Base-by-base conservation (phyloP, 2,888 invertebrate genomes). In the Ophion ellenae region DNA sequence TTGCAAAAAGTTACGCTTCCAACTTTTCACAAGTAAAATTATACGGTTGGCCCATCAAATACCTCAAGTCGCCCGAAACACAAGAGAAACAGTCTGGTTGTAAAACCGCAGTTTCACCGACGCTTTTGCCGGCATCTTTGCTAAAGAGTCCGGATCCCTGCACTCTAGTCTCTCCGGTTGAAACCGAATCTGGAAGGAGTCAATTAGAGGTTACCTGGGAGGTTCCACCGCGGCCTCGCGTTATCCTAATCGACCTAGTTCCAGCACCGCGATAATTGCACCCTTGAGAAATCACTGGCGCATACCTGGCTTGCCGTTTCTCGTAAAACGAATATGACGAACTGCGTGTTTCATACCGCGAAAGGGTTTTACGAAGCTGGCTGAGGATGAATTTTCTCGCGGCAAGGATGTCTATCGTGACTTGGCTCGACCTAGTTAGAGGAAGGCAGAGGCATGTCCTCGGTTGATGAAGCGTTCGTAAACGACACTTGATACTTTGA, bases 231-330 rank as follows among this genome's bases (percentile, higher is more conserved):
- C 11, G 40, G 57, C 66, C 76, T 84, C 71, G 40, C 57, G 84
- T 76, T 81, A 81, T 84, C 45, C 24, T 77, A 61, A 70, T 80
- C 86, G 86, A 83, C 83, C 81, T 66, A 74, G 64, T 81, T 86
- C 74, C 40, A 81, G 77, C 69, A 61, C 77, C 32, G 47, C 2
- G 53, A 24, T 63, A 57, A 86, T 86, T 70, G 74, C 77, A 83
- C 86, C 83, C 86, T 77, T 71, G 86, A 86, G 83, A 86, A 86
- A 86, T 83, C 86, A 86, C 67, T 59, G 77, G 53, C 59, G 63
- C 71, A 80, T 78, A 70, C 63, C 59, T 70, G 24, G 28, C 61
- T 70, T 74, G 20, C 32, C 20, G 59, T 79, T 75, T 20, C 75
- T 57, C 76, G 47, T 61, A 70, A 80, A 86, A 81, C 61, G 67